Evolutionary conservation across 1,140 invertebrate genomes (phyloP), one percentile per base, ranked within the genome.

Genomic region (Cyclina sinensis): DNA sequence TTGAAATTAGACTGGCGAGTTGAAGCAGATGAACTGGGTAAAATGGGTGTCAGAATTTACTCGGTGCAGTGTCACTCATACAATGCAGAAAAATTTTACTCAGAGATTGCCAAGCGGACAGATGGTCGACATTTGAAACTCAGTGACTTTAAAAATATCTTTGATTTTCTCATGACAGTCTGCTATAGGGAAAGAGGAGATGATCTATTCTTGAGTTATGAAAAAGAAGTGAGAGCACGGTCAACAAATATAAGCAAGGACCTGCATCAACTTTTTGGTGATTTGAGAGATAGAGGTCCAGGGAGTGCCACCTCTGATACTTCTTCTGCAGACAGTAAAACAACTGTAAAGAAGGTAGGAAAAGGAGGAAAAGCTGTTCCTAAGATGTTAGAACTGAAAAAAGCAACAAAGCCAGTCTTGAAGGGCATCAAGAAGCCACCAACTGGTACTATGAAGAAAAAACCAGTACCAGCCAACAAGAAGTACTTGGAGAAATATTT

Each of bases 1-100:
- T 73, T 88, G 48, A 89, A 90, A 32, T 48, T 94, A 27, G 91
- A 93, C 74, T 94, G 93, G 93, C 84, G 90, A 48, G 68, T 86
- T 0, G 93, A 94, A 84, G 57, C 86, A 27, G 89, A 93, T 30
- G 65, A 84, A 37, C 65, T 92, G 2, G 39, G 65, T 46, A 48
- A 76, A 39, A 91, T 90, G 76, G 92, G 91, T 30, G 86, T 88
- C 21, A 57, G 74, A 12, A 88, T 88, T 24, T 88, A 88, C 30
- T 57, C 57, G 21, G 86, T 88, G 12, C 86, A 88, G 30, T 79
- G 88, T 51, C 37, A 39, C 35, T 18, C 21, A 0, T 32, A 48
- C 21, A 30, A 85, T 30, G 12, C 39, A 18, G 73, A 83, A 21
- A 85, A 81, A 48, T 91, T 91, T 78, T 91, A 83, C 54, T 65